Conservation (phyloP, 2,797 vertebrate species). For the Petrocephalus sullivani region DNA sequence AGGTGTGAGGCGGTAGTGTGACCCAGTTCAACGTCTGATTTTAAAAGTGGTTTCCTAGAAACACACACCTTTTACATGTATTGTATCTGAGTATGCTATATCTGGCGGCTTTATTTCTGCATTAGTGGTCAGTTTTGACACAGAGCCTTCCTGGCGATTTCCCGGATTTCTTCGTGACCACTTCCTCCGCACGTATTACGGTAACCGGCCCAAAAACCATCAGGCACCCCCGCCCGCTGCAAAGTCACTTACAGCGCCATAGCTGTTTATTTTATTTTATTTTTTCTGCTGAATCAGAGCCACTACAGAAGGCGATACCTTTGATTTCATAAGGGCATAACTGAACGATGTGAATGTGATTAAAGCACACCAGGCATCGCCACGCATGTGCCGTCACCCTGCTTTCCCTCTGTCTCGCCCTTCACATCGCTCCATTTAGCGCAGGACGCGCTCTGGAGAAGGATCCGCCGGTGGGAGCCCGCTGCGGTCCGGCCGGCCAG, state of each 20-base stretch:
- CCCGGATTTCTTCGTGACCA: not conserved
- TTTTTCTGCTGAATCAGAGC: not conserved
- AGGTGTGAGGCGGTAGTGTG: not conserved
- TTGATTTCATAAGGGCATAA: not conserved
- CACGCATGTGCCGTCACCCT: not conserved
- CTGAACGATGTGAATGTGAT: not conserved
- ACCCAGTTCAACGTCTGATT: not conserved
- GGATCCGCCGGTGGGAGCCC: not conserved
- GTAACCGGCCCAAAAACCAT: no score
- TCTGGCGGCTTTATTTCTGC: not conserved
- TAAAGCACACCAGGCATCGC: not conserved
- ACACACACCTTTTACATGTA: not conserved
- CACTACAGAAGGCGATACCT: not conserved
- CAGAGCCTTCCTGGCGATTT: not conserved
- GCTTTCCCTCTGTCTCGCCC: not conserved
- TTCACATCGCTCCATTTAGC: constrained; percentile 31
- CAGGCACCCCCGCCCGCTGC: no score
- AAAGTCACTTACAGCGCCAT: not conserved
- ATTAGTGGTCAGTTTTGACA: not conserved
- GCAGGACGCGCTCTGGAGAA: constrained; percentile 23
- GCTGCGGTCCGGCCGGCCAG: constrained; percentile 13
- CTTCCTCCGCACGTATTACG: no score
- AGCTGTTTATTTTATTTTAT: not conserved
- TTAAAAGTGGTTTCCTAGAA: not conserved
- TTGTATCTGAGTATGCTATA: not conserved